Evolutionary conservation across 2,888 invertebrate species (phyloP), one percentile per base, ranked within the genome.

Genomic region (Stenolophus ochropezus): DNA sequence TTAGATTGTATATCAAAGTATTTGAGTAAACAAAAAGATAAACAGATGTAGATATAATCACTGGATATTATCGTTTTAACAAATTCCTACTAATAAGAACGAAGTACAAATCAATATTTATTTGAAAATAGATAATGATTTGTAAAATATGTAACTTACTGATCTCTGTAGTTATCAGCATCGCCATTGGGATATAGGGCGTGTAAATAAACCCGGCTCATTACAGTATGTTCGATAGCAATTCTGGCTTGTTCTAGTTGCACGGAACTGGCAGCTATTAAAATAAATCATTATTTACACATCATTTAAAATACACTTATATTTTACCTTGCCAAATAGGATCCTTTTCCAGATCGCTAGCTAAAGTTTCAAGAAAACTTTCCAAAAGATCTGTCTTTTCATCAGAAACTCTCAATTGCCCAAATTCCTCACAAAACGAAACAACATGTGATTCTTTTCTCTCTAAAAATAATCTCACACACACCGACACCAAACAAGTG

Each of bases 141-240:
- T 33, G 27, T n/a, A 65, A 65, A 20, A 53, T 25, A 51, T n/a
- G 5, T 8, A 33, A 91, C 94, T 91, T 87, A 96, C 95, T 95
- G 94, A 89, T 99, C 99, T 83, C 98, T 90, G 21, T 95, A 94
- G 83, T 97, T 92, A 90, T 99, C 99, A 0, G 96, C 98, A 88
- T 99, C 99, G 2, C 97, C 97, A 88, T 99, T 98, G 4, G 99
- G 99, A 90, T 97, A 98, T 89, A 99, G 92, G 69, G 98, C 98
- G 87, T 96, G 94, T 51, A 94, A 93, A 90, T 99, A 99, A 78
- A 99, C 95, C 25, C 96, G 92, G 74, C 96, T 95, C 92, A 98
- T 96, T 4, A 98, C 93, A n/a, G 95, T 94, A 65, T 98, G 92
- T 88, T 99, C 98, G 83, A 99, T 94, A 2, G 96, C 96, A 82